These are phyloP conservation scores for Xyrauchen texanus DNA, from an alignment of 2,113 vertebrate species.

Conservation along the genomic window DNA sequence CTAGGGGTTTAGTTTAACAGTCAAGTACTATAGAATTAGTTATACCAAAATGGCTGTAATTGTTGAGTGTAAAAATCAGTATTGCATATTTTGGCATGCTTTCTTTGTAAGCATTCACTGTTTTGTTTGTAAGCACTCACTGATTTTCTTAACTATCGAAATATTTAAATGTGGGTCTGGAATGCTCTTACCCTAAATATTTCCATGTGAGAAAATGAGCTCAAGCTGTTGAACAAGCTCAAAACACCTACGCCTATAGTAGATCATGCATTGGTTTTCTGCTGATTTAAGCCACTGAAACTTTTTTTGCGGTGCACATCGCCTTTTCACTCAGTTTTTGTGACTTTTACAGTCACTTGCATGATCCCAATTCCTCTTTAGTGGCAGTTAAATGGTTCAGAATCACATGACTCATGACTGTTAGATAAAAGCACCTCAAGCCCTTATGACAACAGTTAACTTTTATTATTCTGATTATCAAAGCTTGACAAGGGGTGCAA, in stretches of 20 bases:
- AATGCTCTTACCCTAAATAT: background rate
- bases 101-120: too few relatives aligned
- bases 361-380: constrained; percentile 21
- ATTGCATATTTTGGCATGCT: too few relatives aligned
- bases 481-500: too few relatives aligned
- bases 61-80: too few relatives aligned
- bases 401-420: constrained; percentile 7
- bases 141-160: too few relatives aligned
- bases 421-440: background rate
- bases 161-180: too few relatives aligned
- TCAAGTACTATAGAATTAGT: too few relatives aligned
- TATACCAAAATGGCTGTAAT: too few relatives aligned
- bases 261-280: constrained; percentile 1
- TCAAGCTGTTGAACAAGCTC: background rate
- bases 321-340: background rate
- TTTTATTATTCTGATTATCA: too few relatives aligned
- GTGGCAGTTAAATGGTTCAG: background rate
- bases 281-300: constrained; percentile 50
- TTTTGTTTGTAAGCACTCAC: too few relatives aligned
- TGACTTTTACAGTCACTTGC: background rate
- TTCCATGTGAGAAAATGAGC: background rate
- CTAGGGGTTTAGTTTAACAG: too few relatives aligned
- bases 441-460: background rate
- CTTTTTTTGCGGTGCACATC: background rate
- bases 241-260: background rate